Evolutionary conservation across 2,797 vertebrate species (phyloP).

Genomic region (Microctenopoma steveboyesi): DNA sequence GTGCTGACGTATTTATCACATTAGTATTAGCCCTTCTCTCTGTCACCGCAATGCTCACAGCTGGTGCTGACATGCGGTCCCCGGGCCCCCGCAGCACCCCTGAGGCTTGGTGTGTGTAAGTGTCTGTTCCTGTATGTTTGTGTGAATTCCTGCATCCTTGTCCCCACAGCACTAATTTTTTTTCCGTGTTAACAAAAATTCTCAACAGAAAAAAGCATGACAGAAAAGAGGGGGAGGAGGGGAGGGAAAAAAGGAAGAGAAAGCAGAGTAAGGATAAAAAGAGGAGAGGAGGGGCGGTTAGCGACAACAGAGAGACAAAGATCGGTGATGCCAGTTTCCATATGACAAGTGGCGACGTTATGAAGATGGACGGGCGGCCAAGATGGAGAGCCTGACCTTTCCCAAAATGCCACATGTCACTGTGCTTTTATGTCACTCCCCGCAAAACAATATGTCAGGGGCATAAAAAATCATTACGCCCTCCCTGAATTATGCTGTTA

Average conservation of each 20-base stretch:
- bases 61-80: conserved; percentile 78
- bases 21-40: conserved; percentile 83
- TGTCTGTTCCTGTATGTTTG: conserved; percentile 24
- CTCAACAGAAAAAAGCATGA: conserved; percentile 21
- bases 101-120: conserved; percentile 45
- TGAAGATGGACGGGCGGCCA: conserved; percentile 86
- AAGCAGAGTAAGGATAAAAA: background rate
- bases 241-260: conserved; percentile 15
- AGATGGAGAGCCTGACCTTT: conserved; percentile 97
- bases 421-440: conserved; percentile 99
- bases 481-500: conserved; percentile 88
- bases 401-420: conserved; percentile 99
- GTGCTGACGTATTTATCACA: conserved; percentile 84
- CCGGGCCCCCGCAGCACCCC: conserved; percentile 69
- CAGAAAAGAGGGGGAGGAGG: background rate
- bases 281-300: conserved; percentile 40
- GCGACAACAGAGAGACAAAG: conserved; percentile 76
- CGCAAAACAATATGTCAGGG: conserved; percentile 96
- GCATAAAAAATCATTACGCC: conserved; percentile 98
- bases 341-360: conserved; percentile 88
- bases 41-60: conserved; percentile 79
- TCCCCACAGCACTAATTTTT: conserved; percentile 68
- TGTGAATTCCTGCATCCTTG: conserved; percentile 60
- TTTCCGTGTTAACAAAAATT: conserved; percentile 33
- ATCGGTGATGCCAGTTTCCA: conserved; percentile 87